These are phyloP conservation scores for Caenorhabditis imperialis DNA, from an alignment of 2,888 invertebrate genomes.

Conservation along the genomic window DNA sequence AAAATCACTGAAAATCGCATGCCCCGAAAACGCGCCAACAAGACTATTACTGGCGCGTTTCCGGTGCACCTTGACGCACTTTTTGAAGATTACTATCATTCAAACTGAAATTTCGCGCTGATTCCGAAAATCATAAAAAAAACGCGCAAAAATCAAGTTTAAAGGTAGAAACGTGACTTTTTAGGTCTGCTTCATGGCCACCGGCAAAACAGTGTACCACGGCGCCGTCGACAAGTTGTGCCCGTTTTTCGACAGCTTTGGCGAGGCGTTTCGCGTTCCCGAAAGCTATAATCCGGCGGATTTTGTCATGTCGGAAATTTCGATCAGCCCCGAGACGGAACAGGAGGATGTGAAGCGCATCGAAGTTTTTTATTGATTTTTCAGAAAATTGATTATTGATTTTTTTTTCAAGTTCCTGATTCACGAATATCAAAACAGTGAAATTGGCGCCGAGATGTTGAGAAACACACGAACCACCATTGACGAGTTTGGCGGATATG, in stretches of 20 bases:
- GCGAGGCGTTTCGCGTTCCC: constrained; percentile 63
- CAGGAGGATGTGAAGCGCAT: constrained; percentile 56
- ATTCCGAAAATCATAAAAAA: too few species aligned
- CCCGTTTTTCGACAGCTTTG: constrained; percentile 61
- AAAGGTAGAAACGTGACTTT: too few species aligned
- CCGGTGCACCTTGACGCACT: too few species aligned
- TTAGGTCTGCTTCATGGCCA: constrained; percentile 73
- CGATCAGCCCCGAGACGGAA: constrained; percentile 63
- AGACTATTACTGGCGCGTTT: too few species aligned
- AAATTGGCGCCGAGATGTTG: constrained; percentile 42
- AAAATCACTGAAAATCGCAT: too few species aligned
- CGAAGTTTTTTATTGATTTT: constrained; percentile 43
- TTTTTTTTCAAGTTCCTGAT: constrained; percentile 26
- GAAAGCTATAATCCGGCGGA: constrained; percentile 77
- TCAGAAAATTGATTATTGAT: not conserved
- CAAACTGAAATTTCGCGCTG: too few species aligned
- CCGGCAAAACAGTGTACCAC: constrained; percentile 69
- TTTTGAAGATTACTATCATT: too few species aligned
- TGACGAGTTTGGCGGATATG: constrained; percentile 28
- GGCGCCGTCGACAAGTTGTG: constrained; percentile 63
- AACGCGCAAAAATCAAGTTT: not conserved
- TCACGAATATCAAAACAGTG: constrained; percentile 38
- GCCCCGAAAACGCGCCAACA: too few species aligned
- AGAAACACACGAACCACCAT: constrained; percentile 30
- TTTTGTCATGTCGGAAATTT: constrained; percentile 76